Conservation (phyloP, 1,140 invertebrate species). For the Penaeus chinensis region DNA sequence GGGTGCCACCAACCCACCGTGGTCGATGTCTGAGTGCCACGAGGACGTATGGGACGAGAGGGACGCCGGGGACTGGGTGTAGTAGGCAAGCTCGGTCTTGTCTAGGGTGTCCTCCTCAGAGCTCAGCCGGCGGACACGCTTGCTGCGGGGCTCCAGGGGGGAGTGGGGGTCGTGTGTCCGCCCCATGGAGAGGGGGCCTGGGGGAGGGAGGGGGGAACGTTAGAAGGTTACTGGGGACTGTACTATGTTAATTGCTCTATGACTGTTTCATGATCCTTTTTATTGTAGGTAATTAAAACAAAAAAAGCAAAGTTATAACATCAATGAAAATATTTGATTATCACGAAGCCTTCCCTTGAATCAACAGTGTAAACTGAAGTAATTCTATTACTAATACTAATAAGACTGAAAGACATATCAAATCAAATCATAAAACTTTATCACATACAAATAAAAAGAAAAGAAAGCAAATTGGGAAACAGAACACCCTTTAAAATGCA, state of each 20-base stretch:
- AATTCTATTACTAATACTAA: too few relatives aligned
- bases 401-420: too few relatives aligned
- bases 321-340: too few relatives aligned
- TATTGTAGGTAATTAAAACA: too few relatives aligned
- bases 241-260: too few relatives aligned
- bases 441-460: neutral
- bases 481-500: neutral
- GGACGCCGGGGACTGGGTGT: constrained; percentile 73
- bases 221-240: neutral
- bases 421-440: constrained; percentile 13
- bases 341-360: too few relatives aligned
- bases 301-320: too few relatives aligned
- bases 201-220: constrained; percentile 2
- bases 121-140: constrained; percentile 73
- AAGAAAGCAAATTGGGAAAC: neutral
- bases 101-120: constrained; percentile 68
- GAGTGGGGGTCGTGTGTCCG: constrained; percentile 59
- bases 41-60: constrained; percentile 71
- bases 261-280: too few relatives aligned
- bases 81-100: constrained; percentile 72
- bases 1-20: constrained; percentile 67
- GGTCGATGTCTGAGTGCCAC: constrained; percentile 75
- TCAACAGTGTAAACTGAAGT: too few relatives aligned
- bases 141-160: constrained; percentile 70
- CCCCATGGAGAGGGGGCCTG: constrained; percentile 65